phyloP scores from a whole-genome alignment of 2,888 invertebrate species.

The Scaptomyza tumidula region DNA sequence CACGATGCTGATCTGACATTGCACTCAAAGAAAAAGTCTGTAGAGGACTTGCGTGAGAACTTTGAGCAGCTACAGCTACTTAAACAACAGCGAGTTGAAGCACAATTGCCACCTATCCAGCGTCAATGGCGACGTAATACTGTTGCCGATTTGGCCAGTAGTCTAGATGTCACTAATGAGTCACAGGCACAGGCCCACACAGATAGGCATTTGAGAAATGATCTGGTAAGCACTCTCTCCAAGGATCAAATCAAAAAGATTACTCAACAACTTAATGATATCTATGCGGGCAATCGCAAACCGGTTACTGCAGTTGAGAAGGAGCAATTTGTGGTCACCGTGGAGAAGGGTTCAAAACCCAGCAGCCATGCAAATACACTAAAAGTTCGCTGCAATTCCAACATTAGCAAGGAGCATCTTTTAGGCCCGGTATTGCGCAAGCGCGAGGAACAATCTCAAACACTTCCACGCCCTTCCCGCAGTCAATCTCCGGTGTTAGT shows the following conservation, averaged over 20 bases:
- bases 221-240: slow-evolving; percentile 93
- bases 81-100: slow-evolving; percentile 86
- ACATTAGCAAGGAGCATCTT: slow-evolving; percentile 85
- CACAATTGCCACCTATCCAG: slow-evolving; percentile 42
- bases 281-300: slow-evolving; percentile 86
- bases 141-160: slow-evolving; percentile 91
- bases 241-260: slow-evolving; percentile 92
- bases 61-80: slow-evolving; percentile 88
- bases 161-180: slow-evolving; percentile 88
- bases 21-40: slow-evolving; percentile 93
- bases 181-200: slow-evolving; percentile 60
- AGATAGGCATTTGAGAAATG: slow-evolving; percentile 89
- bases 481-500: slow-evolving; percentile 83
- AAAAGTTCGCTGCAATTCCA: slow-evolving; percentile 87
- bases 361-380: slow-evolving; percentile 80
- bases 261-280: slow-evolving; percentile 92
- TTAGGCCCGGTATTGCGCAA: slow-evolving; percentile 81
- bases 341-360: slow-evolving; percentile 84
- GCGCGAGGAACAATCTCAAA: slow-evolving; percentile 67
- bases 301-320: slow-evolving; percentile 69
- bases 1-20: slow-evolving; percentile 90
- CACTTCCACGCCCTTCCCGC: slow-evolving; percentile 84
- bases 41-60: slow-evolving; percentile 92
- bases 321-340: slow-evolving; percentile 88
- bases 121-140: slow-evolving; percentile 92